A percentile compares a stretch with the other conserved stretches of the same genome.
phyloP scores from a whole-genome alignment of 2,888 invertebrate genomes.

The Noctua pronuba region DNA sequence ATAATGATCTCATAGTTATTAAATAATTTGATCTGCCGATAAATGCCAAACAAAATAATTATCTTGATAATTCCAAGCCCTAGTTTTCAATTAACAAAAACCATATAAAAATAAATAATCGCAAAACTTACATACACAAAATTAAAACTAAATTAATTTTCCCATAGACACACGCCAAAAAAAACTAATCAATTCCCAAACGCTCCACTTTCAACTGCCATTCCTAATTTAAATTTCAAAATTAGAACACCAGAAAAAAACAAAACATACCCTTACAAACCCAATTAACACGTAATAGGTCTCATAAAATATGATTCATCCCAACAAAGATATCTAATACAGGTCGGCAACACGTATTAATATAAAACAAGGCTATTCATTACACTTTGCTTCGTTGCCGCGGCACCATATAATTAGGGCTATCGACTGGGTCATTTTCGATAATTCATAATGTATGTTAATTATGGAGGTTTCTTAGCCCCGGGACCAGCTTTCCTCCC shows the following conservation, averaged over 20 bases:
- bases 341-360: conserved; percentile 83
- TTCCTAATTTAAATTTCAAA: conserved; percentile 61
- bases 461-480: conserved; percentile 86
- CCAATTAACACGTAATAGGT: conserved; percentile 83
- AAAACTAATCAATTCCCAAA: conserved; percentile 42
- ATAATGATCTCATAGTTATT: too few relatives aligned
- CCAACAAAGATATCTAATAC: conserved; percentile 84
- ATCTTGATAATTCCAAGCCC: background rate
- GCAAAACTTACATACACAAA: conserved; percentile 15
- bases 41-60: background rate
- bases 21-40: background rate
- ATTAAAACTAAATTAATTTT: conserved; percentile 29
- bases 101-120: conserved; percentile 2
- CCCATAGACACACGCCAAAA: conserved; percentile 14
- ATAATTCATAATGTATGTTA: conserved; percentile 90
- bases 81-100: conserved; percentile 20
- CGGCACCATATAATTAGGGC: conserved; percentile 86
- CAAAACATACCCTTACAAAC: conserved; percentile 68
- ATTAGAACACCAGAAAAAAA: conserved; percentile 55
- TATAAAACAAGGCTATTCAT: conserved; percentile 86
- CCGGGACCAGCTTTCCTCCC: conserved; percentile 75
- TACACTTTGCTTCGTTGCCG: conserved; percentile 76
- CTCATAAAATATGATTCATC: conserved; percentile 82
- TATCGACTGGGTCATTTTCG: conserved; percentile 87
- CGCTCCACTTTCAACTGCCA: conserved; percentile 50